Percentiles rank a stretch among this genome's conserved stretches.
Conservation (phyloP, 35 echinoderm and acorn worm genomes). For the Patiria miniata region DNA sequence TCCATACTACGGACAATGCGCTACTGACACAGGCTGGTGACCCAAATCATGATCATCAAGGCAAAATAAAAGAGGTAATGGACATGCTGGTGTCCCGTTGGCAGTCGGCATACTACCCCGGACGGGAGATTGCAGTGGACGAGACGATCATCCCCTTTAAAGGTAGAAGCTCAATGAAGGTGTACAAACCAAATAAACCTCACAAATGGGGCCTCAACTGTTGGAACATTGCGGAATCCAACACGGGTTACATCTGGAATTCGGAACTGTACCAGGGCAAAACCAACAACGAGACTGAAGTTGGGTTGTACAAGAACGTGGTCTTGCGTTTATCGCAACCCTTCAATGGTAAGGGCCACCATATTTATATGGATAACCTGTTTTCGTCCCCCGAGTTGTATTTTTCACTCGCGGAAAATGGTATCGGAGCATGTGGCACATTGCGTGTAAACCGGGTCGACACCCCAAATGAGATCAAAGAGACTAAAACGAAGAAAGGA, state of each 20-base stretch:
- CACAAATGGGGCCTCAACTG: conserved; percentile 9
- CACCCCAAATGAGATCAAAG: conserved; percentile 38
- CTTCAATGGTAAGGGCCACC: not conserved
- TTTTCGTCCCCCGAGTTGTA: not conserved
- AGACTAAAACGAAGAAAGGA: conserved; percentile 39
- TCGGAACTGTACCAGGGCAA: not conserved
- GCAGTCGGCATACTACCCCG: conserved; percentile 1
- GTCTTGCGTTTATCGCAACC: not conserved
- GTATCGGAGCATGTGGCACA: conserved; percentile 54
- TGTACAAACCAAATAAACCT: not conserved
- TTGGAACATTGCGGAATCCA: not conserved
- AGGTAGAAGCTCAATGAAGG: not conserved
- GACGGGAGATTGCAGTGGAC: not conserved
- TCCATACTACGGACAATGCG: not conserved
- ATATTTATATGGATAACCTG: not conserved
- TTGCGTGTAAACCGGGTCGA: conserved; percentile 26
- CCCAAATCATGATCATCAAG: not conserved
- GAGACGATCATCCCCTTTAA: conserved; percentile 29
- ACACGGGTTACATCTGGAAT: not conserved
- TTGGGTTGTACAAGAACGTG: not conserved
- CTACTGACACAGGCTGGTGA: not conserved
- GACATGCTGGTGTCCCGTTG: not conserved
- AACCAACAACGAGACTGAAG: not conserved
- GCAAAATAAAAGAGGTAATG: not conserved
- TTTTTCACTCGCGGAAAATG: not conserved